A percentile compares a stretch with the other conserved stretches of the same genome.
phyloP scores from a whole-genome alignment of 1,140 invertebrate genomes.

The Neodiprion pinetum region DNA sequence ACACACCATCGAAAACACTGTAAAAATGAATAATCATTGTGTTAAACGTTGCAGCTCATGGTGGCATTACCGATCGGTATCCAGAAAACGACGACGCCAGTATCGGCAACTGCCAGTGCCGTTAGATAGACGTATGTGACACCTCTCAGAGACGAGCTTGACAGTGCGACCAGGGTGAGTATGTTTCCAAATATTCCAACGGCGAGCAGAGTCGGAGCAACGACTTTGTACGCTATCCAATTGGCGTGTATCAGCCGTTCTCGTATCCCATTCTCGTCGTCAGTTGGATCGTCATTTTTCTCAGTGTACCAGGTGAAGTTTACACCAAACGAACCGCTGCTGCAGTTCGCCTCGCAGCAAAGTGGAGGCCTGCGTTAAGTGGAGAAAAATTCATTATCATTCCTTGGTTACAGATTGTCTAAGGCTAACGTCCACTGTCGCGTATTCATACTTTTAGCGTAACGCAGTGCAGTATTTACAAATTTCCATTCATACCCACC shows the following conservation, averaged over 20 bases:
- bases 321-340: too few relatives aligned
- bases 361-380: neutral
- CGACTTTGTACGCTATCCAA: slow-evolving; percentile 44
- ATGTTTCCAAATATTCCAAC: slow-evolving; percentile 54
- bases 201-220: slow-evolving; percentile 49
- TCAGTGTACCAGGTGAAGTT: neutral
- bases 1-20: too few relatives aligned
- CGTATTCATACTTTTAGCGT: too few relatives aligned
- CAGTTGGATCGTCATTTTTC: neutral
- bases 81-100: slow-evolving; percentile 46
- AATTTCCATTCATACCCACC: neutral
- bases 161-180: slow-evolving; percentile 54
- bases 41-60: too few relatives aligned
- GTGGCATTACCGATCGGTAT: slow-evolving; percentile 39
- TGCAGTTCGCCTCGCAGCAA: slow-evolving; percentile 4
- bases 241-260: slow-evolving; percentile 11
- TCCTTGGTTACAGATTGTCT: neutral
- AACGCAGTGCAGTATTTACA: neutral
- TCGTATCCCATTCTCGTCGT: neutral
- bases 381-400: neutral
- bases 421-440: neutral
- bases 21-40: too few relatives aligned
- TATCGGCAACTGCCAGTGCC: slow-evolving; percentile 53
- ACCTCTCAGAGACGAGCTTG: slow-evolving; percentile 50
- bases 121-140: slow-evolving; percentile 55